Percentiles rank a stretch among this genome's conserved stretches.
Evolutionary conservation across 2,888 invertebrate species (phyloP).

Genomic region (Parnassius apollo): DNA sequence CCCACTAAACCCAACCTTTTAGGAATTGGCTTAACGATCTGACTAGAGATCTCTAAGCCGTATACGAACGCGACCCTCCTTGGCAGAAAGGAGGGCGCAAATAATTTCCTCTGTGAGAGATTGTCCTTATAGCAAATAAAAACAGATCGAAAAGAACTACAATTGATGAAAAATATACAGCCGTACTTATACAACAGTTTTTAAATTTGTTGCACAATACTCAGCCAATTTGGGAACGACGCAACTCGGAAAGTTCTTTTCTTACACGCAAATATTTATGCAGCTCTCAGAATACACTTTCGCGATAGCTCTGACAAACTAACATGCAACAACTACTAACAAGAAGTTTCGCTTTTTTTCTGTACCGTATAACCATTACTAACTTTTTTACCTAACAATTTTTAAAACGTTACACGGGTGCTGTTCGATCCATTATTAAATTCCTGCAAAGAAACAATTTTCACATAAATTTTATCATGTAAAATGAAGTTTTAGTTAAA

Average conservation of each 20-base stretch:
- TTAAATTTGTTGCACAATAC: slow-evolving; percentile 30
- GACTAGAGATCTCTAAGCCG: too few species aligned
- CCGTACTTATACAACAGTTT: slow-evolving; percentile 13
- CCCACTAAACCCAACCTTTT: too few species aligned
- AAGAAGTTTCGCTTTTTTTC: slow-evolving; percentile 33
- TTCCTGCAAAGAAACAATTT: too few species aligned
- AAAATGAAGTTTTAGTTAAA: not conserved
- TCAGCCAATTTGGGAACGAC: slow-evolving; percentile 37
- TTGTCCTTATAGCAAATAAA: too few species aligned
- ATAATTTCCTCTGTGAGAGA: too few species aligned
- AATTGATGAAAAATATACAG: not conserved
- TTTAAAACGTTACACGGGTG: slow-evolving; percentile 1
- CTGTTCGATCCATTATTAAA: too few species aligned
- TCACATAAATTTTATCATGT: not conserved
- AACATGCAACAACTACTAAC: slow-evolving; percentile 44
- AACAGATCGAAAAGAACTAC: too few species aligned
- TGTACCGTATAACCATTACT: slow-evolving; percentile 13
- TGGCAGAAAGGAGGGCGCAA: too few species aligned
- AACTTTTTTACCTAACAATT: slow-evolving; percentile 7
- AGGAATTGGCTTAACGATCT: too few species aligned
- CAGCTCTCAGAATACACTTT: slow-evolving; percentile 44
- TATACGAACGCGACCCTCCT: too few species aligned
- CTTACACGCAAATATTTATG: slow-evolving; percentile 46
- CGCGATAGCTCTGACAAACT: slow-evolving; percentile 42
- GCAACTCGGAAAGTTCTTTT: slow-evolving; percentile 36